Evolutionary conservation across 2,797 vertebrate genomes (phyloP).

Genomic region (Tauraco hartlaubi): DNA sequence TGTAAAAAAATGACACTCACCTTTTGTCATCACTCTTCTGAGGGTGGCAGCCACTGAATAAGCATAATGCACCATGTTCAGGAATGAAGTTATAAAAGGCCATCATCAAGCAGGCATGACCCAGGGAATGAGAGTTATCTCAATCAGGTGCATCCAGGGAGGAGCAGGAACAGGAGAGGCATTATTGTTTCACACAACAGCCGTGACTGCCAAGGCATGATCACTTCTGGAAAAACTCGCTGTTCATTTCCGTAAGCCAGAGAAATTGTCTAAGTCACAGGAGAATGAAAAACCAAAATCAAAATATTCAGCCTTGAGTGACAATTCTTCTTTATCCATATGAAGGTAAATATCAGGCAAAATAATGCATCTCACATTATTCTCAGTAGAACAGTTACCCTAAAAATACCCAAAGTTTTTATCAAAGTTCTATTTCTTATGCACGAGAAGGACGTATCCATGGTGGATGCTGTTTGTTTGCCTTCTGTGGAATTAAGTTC

Average conservation of each 20-base stretch:
- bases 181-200: not conserved
- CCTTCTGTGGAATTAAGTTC: not conserved
- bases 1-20: not conserved
- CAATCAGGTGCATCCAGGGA: not conserved
- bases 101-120: not conserved
- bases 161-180: fast-evolving
- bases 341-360: not conserved
- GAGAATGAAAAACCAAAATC: not conserved
- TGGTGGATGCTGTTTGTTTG: not conserved
- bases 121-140: not conserved
- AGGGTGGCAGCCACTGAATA: not conserved
- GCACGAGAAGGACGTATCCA: not conserved
- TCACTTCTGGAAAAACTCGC: not conserved
- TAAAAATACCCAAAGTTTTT: not conserved
- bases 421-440: not conserved
- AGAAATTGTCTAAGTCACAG: not conserved
- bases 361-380: not conserved
- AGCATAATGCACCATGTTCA: not conserved
- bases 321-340: not conserved
- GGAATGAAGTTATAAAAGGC: not conserved
- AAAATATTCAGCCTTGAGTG: not conserved
- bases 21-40: not conserved
- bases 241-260: not conserved
- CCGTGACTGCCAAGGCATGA: not conserved
- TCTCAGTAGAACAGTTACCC: not conserved